A percentile compares a stretch with the other conserved stretches of the same genome.
Evolutionary conservation across 2,888 invertebrate genomes (phyloP).

Genomic region (Halictus ligatus): DNA sequence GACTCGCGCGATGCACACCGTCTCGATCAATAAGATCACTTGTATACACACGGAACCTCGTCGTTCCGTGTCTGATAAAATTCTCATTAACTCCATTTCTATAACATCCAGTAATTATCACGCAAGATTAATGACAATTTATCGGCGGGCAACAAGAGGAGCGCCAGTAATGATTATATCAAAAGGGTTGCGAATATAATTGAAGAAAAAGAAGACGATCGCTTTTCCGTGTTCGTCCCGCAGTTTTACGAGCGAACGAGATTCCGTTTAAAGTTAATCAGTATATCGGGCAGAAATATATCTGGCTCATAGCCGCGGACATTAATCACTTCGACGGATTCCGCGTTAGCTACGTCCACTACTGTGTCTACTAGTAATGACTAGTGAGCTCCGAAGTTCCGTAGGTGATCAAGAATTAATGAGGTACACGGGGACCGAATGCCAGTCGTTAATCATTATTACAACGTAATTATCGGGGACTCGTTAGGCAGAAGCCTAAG

Average conservation of each 20-base stretch:
- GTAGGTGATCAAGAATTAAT: constrained; percentile 64
- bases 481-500: constrained; percentile 43
- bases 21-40: not conserved
- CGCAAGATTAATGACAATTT: not conserved
- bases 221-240: not conserved
- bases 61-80: not conserved
- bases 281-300: constrained; percentile 57
- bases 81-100: not conserved
- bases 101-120: constrained; percentile 13
- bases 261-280: constrained; percentile 41
- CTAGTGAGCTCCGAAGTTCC: constrained; percentile 65
- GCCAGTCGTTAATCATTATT: constrained; percentile 71
- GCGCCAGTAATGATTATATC: constrained; percentile 12
- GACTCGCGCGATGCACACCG: not conserved
- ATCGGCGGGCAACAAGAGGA: not conserved
- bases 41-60: not conserved
- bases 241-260: constrained; percentile 10
- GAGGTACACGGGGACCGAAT: constrained; percentile 64
- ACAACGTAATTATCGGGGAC: constrained; percentile 69
- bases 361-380: constrained; percentile 65
- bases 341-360: constrained; percentile 50
- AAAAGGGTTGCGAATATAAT: constrained; percentile 33
- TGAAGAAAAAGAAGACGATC: constrained; percentile 11
- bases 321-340: constrained; percentile 69
- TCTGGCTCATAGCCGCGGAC: constrained; percentile 41